Percentiles rank a stretch among this genome's conserved stretches.
These are phyloP conservation scores for Ostrea denselamellosa DNA, from an alignment of 1,140 invertebrate species.

Conservation along the genomic window DNA sequence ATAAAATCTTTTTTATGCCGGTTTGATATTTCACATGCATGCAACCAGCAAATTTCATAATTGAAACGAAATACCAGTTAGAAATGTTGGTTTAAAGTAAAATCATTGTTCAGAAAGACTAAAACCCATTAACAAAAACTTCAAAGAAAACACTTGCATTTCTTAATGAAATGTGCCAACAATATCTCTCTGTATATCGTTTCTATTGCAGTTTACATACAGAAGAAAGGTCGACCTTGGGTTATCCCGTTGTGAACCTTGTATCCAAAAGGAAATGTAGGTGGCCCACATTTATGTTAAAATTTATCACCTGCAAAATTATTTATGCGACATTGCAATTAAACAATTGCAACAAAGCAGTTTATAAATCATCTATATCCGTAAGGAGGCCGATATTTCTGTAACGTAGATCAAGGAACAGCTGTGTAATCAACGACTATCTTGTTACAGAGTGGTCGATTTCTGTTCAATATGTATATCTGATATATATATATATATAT, in stretches of 20 bases:
- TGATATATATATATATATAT: not conserved
- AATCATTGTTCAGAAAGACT: not conserved
- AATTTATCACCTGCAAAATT: not conserved
- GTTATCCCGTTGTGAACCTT: not conserved
- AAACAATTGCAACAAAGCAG: not conserved
- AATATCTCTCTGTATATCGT: constrained; percentile 16
- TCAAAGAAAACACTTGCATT: constrained; percentile 35
- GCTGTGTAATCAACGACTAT: not conserved
- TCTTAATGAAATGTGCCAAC: constrained; percentile 30
- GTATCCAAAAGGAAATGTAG: constrained; percentile 7
- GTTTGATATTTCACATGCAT: constrained; percentile 9
- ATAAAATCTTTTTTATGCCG: not conserved
- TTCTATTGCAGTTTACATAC: not conserved
- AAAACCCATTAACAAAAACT: constrained; percentile 7
- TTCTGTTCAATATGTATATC: not conserved
- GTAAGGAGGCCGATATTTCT: not conserved
- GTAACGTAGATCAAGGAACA: not conserved
- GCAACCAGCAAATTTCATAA: not conserved
- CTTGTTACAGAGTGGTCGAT: not conserved
- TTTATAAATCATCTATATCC: not conserved
- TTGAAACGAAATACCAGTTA: not conserved
- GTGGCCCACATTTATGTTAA: not conserved
- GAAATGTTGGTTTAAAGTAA: not conserved
- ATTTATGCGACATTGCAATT: constrained; percentile 3
- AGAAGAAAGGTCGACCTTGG: not conserved